Evolutionary conservation across 1,140 invertebrate species (phyloP), one percentile per base, ranked within the genome.

Genomic region (Eumaeus atala): DNA sequence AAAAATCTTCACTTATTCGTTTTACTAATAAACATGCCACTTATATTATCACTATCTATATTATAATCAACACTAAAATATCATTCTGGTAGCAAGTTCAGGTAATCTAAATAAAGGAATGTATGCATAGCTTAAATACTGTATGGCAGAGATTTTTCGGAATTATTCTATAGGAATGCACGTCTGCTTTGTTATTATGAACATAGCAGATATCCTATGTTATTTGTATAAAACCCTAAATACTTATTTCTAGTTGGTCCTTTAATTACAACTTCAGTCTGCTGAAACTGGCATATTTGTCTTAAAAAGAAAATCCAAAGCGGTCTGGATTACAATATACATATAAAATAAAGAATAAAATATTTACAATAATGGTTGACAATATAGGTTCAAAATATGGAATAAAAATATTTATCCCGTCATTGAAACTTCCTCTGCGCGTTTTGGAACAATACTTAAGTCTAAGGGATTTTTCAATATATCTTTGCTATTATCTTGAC

Each of bases 381-480:
- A 40, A 40, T 14, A 40, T 28, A 28, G 21, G 37, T 9, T 40
- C 37, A 40, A n/a, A 40, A 40, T 28, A 28, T 28, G 21, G 21
- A 28, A 28, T 28, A 28, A 28, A 28, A 28, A 14, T 51, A 50
- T 38, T 59, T 71, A 88, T 54, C 87, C 87, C 54, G 84, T 88
- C 72, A 88, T 73, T 47, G 84, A 84, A 35, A 88, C 74, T 78
- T 88, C 83, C 75, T 84, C 87, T 14, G 74, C 77, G 58, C 85
- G 59, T 72, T 87, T 88, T 16, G 87, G 76, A 33, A 90, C 89
- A 21, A 90, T 67, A 16, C 91, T 93, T 36, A 94, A 83, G 77
- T 94, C 92, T 28, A 94, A 77, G 14, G 92, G 93, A 61, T 92
- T 90, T 44, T 88, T 88, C 67, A 87, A 85, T 1, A 87, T 78